Evolutionary conservation across 1,140 invertebrate genomes (phyloP).

Genomic region (Vanessa atalanta): DNA sequence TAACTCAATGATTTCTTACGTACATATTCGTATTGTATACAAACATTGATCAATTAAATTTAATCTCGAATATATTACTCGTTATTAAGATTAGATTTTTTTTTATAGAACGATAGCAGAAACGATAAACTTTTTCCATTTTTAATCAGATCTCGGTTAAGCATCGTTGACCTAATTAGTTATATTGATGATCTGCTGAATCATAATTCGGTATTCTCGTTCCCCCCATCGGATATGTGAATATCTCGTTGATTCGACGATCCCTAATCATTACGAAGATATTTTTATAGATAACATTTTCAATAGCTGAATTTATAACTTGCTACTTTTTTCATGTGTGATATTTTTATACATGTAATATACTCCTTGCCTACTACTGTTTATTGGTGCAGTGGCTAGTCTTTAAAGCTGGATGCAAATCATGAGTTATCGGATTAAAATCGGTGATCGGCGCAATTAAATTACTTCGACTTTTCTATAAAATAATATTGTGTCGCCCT

Average conservation of each 20-base stretch:
- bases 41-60: neutral
- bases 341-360: no score
- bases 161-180: neutral
- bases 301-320: neutral
- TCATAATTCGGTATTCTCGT: conserved; percentile 3
- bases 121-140: neutral
- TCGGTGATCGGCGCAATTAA: no score
- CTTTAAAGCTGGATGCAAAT: no score
- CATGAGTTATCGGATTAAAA: no score
- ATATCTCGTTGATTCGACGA: neutral
- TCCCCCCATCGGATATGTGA: neutral
- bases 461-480: no score
- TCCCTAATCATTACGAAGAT: conserved; percentile 29
- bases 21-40: no score
- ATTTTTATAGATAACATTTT: neutral
- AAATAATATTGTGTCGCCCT: no score
- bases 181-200: conserved; percentile 3
- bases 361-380: no score
- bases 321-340: no score
- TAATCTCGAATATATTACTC: no score
- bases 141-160: conserved; percentile 2
- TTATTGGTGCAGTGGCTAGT: no score
- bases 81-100: neutral
- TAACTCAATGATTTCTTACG: no score
- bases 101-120: neutral